Evolutionary conservation across 2,113 vertebrate genomes (phyloP).

Genomic region (Esox niger): DNA sequence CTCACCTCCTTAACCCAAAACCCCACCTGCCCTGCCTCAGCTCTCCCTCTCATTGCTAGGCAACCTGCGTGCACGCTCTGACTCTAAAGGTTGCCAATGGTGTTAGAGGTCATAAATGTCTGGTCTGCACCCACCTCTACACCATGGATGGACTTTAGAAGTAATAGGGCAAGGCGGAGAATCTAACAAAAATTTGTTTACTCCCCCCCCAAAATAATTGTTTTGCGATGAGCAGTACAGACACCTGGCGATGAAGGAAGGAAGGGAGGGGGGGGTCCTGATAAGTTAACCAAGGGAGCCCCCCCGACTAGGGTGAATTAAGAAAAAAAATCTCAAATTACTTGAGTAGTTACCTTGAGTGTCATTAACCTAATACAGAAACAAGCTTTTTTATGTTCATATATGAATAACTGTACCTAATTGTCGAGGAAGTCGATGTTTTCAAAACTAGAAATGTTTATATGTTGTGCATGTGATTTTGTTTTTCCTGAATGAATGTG

Average conservation of each 20-base stretch:
- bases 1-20: background rate
- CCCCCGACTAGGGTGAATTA: constrained; percentile 15
- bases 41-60: constrained; percentile 24
- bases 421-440: constrained; percentile 57
- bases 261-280: background rate
- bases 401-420: constrained; percentile 62
- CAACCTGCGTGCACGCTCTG: background rate
- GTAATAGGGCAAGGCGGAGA: background rate
- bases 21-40: constrained; percentile 3
- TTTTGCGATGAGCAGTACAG: background rate
- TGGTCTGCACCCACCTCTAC: constrained; percentile 8
- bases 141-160: background rate
- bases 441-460: constrained; percentile 67
- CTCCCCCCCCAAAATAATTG: background rate
- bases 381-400: constrained; percentile 49
- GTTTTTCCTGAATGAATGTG: constrained; percentile 27
- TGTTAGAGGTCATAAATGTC: background rate
- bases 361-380: constrained; percentile 45
- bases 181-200: background rate
- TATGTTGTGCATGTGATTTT: constrained; percentile 58
- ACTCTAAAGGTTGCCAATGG: background rate
- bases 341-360: constrained; percentile 63
- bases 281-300: constrained; percentile 8
- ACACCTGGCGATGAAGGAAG: background rate
- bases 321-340: constrained; percentile 46